Percentiles rank a stretch among this genome's conserved stretches.
Conservation (phyloP, 2,888 invertebrate species). For the Eupithecia inturbata region DNA sequence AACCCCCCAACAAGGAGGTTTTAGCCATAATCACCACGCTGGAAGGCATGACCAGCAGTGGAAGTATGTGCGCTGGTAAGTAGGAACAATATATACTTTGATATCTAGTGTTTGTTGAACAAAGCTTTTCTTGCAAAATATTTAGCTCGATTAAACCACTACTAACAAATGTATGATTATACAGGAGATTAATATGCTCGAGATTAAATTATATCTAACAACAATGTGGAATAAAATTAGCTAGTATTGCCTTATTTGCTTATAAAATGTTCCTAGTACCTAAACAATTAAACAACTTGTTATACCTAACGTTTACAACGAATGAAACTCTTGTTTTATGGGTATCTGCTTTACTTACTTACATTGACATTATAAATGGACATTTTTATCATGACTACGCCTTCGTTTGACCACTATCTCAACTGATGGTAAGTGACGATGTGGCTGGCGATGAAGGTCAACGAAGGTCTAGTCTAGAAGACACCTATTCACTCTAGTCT, state of each 20-base stretch:
- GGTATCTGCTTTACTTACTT: neutral
- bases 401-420: neutral
- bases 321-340: neutral
- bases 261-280: neutral
- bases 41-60: too few species aligned
- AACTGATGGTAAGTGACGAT: neutral
- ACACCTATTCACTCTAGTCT: neutral
- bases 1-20: too few species aligned
- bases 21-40: too few species aligned
- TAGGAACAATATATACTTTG: neutral
- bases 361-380: too few species aligned
- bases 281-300: conserved; percentile 1
- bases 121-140: neutral
- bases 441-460: neutral
- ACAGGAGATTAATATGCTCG: neutral
- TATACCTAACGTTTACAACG: neutral
- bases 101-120: neutral
- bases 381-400: neutral
- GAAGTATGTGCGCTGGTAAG: neutral
- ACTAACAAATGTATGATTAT: neutral
- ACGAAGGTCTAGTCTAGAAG: neutral
- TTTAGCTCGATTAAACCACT: neutral
- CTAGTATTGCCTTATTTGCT: neutral
- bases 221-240: neutral
- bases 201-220: neutral